A percentile compares a stretch with the other conserved stretches of the same genome.
These are phyloP conservation scores for Leptinotarsa juncta DNA, from an alignment of 2,888 invertebrate species.

Conservation along the genomic window DNA sequence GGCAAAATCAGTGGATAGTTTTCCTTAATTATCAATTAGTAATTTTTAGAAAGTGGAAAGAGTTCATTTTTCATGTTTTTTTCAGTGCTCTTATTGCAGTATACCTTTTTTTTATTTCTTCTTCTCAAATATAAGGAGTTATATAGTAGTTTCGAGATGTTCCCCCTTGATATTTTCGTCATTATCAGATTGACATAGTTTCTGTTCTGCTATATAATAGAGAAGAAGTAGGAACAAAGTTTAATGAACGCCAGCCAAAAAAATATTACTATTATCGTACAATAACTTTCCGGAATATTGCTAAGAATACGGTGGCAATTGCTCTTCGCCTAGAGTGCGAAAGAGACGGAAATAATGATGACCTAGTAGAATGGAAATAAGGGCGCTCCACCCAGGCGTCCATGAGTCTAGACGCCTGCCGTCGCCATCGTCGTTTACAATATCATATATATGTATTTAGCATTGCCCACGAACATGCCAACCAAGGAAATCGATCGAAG, in stretches of 20 bases:
- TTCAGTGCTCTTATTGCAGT: too few species aligned
- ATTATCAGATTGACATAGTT: not conserved
- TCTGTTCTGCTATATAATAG: not conserved
- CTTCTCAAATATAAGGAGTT: not conserved
- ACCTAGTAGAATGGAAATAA: slow-evolving; percentile 58
- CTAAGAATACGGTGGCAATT: not conserved
- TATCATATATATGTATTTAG: slow-evolving; percentile 45
- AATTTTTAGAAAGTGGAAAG: too few species aligned
- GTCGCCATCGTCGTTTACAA: slow-evolving; percentile 57
- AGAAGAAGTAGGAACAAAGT: not conserved
- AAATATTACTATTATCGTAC: slow-evolving; percentile 1
- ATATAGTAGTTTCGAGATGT: not conserved
- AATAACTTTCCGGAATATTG: not conserved
- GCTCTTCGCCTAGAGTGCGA: slow-evolving; percentile 19
- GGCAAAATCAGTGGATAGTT: too few species aligned
- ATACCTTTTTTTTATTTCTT: not conserved
- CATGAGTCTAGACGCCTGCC: slow-evolving; percentile 62
- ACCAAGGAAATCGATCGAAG: slow-evolving; percentile 31
- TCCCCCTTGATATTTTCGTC: not conserved
- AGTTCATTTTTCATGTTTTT: too few species aligned
- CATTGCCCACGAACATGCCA: slow-evolving; percentile 58
- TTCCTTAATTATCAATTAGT: too few species aligned
- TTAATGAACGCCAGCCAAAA: not conserved
- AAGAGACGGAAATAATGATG: slow-evolving; percentile 46
- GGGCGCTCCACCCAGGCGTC: slow-evolving; percentile 61